phyloP scores from a whole-genome alignment of 2,797 vertebrate species.

The Cynopterus sphinx region DNA sequence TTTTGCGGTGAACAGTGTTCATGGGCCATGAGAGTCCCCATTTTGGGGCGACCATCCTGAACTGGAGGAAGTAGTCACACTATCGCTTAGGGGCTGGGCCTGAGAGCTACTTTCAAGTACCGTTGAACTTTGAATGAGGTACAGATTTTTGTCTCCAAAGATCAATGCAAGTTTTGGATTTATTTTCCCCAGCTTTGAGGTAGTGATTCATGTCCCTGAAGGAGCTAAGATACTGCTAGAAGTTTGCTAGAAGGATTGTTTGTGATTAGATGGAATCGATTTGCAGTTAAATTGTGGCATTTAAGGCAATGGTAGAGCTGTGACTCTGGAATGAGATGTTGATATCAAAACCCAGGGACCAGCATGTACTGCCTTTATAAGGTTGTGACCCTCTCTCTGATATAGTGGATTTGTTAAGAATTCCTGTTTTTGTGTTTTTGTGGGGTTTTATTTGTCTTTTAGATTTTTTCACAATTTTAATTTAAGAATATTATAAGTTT shows the following conservation, averaged over 20 bases:
- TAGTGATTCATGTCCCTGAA: not conserved
- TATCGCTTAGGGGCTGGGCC: not conserved
- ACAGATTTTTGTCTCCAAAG: not conserved
- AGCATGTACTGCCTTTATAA: not conserved
- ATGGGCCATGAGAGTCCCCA: not conserved
- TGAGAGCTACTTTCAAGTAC: not conserved
- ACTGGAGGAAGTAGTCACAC: not conserved
- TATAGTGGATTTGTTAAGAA: not conserved
- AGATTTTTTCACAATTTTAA: not conserved
- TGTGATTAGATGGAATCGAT: not conserved
- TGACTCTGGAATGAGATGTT: not conserved
- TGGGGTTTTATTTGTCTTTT: not conserved
- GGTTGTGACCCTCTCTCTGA: not conserved
- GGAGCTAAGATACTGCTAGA: not conserved
- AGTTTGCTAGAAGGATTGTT: not conserved
- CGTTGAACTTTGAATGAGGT: not conserved
- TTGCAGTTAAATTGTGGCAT: not conserved
- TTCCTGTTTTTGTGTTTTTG: not conserved
- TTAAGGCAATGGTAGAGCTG: too few species aligned
- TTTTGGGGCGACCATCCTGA: not conserved
- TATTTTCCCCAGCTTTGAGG: not conserved
- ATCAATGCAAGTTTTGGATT: not conserved
- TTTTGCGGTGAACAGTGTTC: not conserved
- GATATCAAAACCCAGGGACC: not conserved
- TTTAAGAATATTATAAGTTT: slow-evolving; percentile 9